phyloP scores from a whole-genome alignment of 1,140 invertebrate species.

The Achroia grisella region DNA sequence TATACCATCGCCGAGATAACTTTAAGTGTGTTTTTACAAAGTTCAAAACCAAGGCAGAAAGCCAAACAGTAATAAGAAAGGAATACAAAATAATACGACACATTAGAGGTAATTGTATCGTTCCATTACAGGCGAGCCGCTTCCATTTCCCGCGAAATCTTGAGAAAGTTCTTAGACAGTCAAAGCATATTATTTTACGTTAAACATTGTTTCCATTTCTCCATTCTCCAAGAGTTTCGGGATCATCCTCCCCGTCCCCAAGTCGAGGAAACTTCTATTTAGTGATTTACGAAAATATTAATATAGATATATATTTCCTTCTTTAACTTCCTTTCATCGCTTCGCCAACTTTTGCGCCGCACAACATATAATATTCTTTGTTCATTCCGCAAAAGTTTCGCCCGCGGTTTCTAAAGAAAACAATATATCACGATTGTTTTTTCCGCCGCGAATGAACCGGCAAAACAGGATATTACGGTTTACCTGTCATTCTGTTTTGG shows the following conservation, averaged over 20 bases:
- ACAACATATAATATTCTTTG: constrained; percentile 7
- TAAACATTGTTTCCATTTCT: neutral
- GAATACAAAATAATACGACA: too few species aligned
- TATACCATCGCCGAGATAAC: too few species aligned
- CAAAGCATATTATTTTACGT: constrained; percentile 8
- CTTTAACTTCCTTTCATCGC: constrained; percentile 5
- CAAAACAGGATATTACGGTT: too few species aligned
- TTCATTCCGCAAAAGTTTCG: neutral
- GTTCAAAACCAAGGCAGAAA: too few species aligned
- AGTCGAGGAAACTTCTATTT: constrained; percentile 5
- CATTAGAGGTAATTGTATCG: neutral
- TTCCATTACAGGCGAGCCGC: neutral
- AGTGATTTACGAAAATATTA: constrained; percentile 6
- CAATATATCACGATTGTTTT: constrained; percentile 1
- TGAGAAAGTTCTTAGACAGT: constrained; percentile 7
- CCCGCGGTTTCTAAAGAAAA: neutral
- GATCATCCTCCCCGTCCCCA: too few species aligned
- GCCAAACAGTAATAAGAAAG: too few species aligned
- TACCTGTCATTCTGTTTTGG: too few species aligned
- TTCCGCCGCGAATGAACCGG: neutral
- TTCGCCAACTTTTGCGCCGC: neutral
- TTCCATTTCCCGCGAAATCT: constrained; percentile 2
- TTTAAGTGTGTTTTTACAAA: too few species aligned
- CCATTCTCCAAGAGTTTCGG: neutral
- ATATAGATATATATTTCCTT: constrained; percentile 6